phyloP scores from a whole-genome alignment of 2,113 vertebrate genomes.

The Pteruthius melanotis region DNA sequence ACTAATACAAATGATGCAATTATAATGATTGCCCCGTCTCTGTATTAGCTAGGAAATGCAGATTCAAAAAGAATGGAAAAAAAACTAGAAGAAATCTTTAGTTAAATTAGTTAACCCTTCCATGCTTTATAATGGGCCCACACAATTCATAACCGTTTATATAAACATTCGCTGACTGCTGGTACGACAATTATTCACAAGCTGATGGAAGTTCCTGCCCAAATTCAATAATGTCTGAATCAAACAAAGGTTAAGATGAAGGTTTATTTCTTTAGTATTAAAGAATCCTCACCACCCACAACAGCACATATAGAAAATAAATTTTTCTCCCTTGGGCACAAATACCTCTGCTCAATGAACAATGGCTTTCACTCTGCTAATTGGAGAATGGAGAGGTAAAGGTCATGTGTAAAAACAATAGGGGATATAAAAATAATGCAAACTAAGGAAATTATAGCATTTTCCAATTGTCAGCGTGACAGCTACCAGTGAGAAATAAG shows the following conservation, averaged over 20 bases:
- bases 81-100: not conserved
- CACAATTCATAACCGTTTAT: not conserved
- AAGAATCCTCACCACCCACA: conserved; percentile 36
- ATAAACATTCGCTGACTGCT: not conserved
- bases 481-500: conserved; percentile 40
- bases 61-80: not conserved
- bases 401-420: conserved; percentile 74
- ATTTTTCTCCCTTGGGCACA: conserved; percentile 43
- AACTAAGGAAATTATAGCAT: conserved; percentile 62
- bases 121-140: not conserved
- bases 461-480: conserved; percentile 62
- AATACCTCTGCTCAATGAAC: conserved; percentile 63
- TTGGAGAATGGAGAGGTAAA: conserved; percentile 58
- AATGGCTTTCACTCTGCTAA: conserved; percentile 63
- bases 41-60: not conserved
- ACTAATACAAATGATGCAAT: not conserved
- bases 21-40: not conserved
- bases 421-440: conserved; percentile 66
- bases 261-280: conserved; percentile 31
- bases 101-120: not conserved
- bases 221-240: conserved; percentile 31
- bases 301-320: conserved; percentile 26
- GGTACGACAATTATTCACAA: not conserved
- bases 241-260: conserved; percentile 41
- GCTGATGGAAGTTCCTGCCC: conserved; percentile 8